Percentiles rank a stretch among this genome's conserved stretches.
Evolutionary conservation across 2,797 vertebrate species (phyloP).

Genomic region (Artibeus jamaicensis): DNA sequence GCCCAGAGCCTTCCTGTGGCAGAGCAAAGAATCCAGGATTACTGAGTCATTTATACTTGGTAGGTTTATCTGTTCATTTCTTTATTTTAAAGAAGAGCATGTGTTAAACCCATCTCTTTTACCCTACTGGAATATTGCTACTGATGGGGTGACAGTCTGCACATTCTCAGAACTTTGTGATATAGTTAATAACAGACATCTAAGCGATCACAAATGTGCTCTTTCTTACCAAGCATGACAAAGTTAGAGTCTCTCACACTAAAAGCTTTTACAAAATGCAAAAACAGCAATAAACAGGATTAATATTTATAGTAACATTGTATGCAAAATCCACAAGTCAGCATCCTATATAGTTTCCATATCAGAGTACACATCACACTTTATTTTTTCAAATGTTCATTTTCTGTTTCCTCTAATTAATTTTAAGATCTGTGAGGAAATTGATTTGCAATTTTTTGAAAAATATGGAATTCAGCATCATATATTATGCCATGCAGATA

Average conservation of each 20-base stretch:
- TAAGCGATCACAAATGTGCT: not conserved
- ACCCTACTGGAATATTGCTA: not conserved
- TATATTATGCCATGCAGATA: not conserved
- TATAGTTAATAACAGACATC: not conserved
- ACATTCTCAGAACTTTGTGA: not conserved
- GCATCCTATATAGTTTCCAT: not conserved
- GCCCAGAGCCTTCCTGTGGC: not conserved
- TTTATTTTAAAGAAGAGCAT: not conserved
- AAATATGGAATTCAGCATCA: not conserved
- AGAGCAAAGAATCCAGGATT: slow-evolving; percentile 13
- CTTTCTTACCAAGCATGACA: not conserved
- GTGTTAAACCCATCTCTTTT: not conserved
- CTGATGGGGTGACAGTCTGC: not conserved
- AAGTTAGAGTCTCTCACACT: not conserved
- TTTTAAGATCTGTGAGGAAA: not conserved
- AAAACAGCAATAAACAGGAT: not conserved
- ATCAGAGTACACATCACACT: not conserved
- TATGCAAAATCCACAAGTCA: not conserved
- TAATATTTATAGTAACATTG: not conserved
- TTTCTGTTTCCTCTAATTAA: not conserved
- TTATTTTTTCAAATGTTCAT: not conserved
- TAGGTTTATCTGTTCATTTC: not conserved
- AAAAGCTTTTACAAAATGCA: not conserved
- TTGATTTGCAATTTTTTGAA: not conserved
- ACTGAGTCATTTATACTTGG: not conserved